Conservation (phyloP, 2,797 vertebrate species). For the Poecilia velifera region DNA sequence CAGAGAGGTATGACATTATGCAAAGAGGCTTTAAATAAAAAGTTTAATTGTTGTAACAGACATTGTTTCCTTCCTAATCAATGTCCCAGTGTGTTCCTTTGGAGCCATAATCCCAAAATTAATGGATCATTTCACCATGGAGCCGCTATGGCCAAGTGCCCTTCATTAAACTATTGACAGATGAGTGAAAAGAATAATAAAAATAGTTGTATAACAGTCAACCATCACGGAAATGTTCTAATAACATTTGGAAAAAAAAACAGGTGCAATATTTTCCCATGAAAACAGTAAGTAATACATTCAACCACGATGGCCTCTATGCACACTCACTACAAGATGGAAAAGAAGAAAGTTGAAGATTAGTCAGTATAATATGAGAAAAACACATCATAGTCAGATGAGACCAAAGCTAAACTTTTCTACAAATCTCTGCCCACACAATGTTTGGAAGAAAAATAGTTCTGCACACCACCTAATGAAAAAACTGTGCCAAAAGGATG, state of each 20-base stretch:
- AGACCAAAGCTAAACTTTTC: not conserved
- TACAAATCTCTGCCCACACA: not conserved
- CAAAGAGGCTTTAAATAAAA: too few relatives aligned
- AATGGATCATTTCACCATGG: too few relatives aligned
- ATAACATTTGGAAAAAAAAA: not conserved
- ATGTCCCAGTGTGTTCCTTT: too few relatives aligned
- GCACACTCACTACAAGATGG: not conserved
- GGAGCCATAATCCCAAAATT: too few relatives aligned
- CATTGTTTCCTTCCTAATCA: too few relatives aligned
- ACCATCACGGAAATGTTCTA: not conserved
- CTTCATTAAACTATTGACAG: too few relatives aligned
- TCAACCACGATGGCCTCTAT: not conserved
- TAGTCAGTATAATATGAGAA: not conserved
- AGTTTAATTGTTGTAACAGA: too few relatives aligned
- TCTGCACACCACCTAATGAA: not conserved
- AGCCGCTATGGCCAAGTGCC: too few relatives aligned
- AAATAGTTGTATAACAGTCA: not conserved
- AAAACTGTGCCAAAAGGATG: not conserved
- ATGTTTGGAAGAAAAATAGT: not conserved
- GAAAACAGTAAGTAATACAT: not conserved
- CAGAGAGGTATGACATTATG: too few relatives aligned
- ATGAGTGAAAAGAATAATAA: not conserved
- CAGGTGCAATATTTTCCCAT: not conserved
- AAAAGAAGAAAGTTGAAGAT: not conserved
- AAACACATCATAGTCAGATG: not conserved